phyloP scores from a whole-genome alignment of 2,113 vertebrate species.

The Neopipo cinnamomea region DNA sequence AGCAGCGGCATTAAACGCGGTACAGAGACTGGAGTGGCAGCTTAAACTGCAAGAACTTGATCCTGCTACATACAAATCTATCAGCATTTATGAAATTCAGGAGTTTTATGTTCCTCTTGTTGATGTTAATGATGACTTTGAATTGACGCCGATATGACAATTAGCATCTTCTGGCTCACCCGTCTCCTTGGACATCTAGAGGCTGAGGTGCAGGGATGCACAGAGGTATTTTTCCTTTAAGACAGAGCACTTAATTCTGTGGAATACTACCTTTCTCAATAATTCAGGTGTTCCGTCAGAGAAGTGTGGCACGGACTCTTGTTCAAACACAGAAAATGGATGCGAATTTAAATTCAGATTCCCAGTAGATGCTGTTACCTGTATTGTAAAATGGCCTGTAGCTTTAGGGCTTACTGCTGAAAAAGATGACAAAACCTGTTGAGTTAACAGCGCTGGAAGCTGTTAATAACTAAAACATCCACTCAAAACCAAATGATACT shows the following conservation, averaged over 20 bases:
- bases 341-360: constrained; percentile 31
- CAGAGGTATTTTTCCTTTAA: constrained; percentile 1
- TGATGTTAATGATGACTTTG: constrained; percentile 98
- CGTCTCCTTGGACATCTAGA: neutral
- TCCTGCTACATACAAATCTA: constrained; percentile 94
- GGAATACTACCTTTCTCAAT: constrained; percentile 50
- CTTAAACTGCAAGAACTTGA: constrained; percentile 97
- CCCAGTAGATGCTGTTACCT: constrained; percentile 51
- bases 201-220: neutral
- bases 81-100: constrained; percentile 98
- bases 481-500: constrained; percentile 48
- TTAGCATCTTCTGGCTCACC: neutral
- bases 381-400: constrained; percentile 40
- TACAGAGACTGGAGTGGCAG: constrained; percentile 98
- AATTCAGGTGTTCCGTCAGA: constrained; percentile 45
- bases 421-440: constrained; percentile 41
- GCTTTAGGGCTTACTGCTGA: constrained; percentile 35
- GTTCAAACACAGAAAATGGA: neutral
- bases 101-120: constrained; percentile 98
- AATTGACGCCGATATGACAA: constrained; percentile 94
- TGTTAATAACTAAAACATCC: constrained; percentile 69
- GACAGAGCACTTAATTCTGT: constrained; percentile 50
- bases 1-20: constrained; percentile 94
- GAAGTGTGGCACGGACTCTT: neutral
- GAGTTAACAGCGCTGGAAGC: constrained; percentile 76